A percentile compares a stretch with the other conserved stretches of the same genome.
Conservation (phyloP, 2,888 invertebrate species). For the Pammene fasciana region DNA sequence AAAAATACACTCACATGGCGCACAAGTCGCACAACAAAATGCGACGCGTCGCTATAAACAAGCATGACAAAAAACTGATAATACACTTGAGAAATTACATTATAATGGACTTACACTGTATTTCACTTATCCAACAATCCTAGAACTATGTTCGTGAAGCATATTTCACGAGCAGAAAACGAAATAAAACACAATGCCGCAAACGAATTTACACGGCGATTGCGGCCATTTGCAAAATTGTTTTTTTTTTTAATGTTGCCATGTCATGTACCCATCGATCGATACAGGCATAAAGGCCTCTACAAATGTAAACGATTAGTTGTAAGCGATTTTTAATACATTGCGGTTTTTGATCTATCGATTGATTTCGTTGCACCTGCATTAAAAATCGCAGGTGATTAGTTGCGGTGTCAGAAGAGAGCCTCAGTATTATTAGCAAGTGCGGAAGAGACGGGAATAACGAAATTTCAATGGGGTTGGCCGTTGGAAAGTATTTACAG, state of each 20-base stretch:
- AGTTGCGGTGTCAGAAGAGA: too few relatives aligned
- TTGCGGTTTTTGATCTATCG: too few relatives aligned
- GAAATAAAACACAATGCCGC: constrained; percentile 29
- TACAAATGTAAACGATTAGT: too few relatives aligned
- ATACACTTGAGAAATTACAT: constrained; percentile 44
- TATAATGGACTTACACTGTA: constrained; percentile 47
- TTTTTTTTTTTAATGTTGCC: constrained; percentile 40
- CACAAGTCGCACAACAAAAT: constrained; percentile 40
- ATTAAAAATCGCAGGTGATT: too few relatives aligned
- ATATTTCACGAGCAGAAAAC: constrained; percentile 28
- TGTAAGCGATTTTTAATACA: too few relatives aligned
- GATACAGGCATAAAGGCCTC: too few relatives aligned
- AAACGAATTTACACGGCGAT: constrained; percentile 10
- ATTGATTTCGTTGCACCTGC: too few relatives aligned
- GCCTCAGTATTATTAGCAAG: too few relatives aligned
- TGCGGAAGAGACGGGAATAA: too few relatives aligned
- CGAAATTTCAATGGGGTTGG: too few relatives aligned
- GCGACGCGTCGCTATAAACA: constrained; percentile 45
- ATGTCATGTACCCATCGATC: not conserved
- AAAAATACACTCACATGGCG: constrained; percentile 40
- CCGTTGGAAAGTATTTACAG: too few relatives aligned
- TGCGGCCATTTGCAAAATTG: constrained; percentile 66
- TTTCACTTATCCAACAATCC: constrained; percentile 46
- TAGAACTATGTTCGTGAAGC: constrained; percentile 31
- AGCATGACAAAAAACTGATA: constrained; percentile 56